Evolutionary conservation across 2,113 vertebrate genomes (phyloP).

Genomic region (Perca flavescens): DNA sequence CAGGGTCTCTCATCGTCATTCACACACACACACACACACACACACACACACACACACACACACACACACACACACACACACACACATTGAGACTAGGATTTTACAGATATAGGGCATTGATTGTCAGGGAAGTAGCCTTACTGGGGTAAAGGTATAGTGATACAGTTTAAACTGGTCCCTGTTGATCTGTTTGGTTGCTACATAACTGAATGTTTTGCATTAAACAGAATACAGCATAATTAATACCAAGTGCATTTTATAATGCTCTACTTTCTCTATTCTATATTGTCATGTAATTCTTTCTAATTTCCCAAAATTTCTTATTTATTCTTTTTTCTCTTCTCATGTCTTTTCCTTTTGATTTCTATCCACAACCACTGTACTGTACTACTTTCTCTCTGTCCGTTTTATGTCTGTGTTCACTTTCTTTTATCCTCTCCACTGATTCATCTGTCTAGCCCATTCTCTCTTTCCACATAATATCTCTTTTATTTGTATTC

Average conservation of each 20-base stretch:
- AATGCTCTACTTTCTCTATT: not conserved
- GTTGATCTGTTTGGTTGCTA: slow-evolving; percentile 3
- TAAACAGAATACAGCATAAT: not conserved
- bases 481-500: slow-evolving; percentile 22
- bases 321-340: not conserved
- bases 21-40: not conserved
- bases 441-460: not conserved
- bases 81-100: slow-evolving; percentile 40
- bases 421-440: not conserved
- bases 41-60: slow-evolving; percentile 12
- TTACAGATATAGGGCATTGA: slow-evolving; percentile 43
- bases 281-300: not conserved
- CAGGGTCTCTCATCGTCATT: slow-evolving; percentile 41
- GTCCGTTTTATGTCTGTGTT: slow-evolving; percentile 1
- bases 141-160: not conserved
- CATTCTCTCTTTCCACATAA: slow-evolving; percentile 9
- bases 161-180: slow-evolving; percentile 1
- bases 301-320: not conserved
- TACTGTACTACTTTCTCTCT: not conserved
- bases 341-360: not conserved
- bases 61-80: slow-evolving; percentile 8
- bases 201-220: slow-evolving; percentile 7
- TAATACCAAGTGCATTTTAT: not conserved
- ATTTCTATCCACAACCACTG: not conserved
- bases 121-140: slow-evolving; percentile 21